Percentiles rank a stretch among this genome's conserved stretches.
Evolutionary conservation across 2,888 invertebrate species (phyloP).

Genomic region (Pardosa pseudoannulata): DNA sequence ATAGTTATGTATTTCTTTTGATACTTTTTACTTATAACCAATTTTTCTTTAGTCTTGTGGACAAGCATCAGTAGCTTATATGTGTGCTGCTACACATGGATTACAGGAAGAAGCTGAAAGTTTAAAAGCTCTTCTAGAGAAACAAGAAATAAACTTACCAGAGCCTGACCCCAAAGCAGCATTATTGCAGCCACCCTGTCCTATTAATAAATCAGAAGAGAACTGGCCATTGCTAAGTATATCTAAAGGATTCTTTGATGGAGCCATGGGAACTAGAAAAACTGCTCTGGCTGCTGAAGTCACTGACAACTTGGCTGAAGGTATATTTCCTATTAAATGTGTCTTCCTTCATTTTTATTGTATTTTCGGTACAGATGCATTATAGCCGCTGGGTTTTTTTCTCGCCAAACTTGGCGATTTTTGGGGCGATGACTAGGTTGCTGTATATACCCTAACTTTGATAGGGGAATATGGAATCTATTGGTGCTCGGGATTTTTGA

Average conservation of each 20-base stretch:
- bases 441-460: too few relatives aligned
- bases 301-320: constrained; percentile 78
- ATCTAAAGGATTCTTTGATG: constrained; percentile 84
- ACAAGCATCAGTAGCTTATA: constrained; percentile 85
- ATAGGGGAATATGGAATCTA: too few relatives aligned
- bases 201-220: constrained; percentile 91
- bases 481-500: too few relatives aligned
- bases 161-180: constrained; percentile 86
- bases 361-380: too few relatives aligned
- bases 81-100: constrained; percentile 96
- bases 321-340: too few relatives aligned
- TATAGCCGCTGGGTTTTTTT: too few relatives aligned
- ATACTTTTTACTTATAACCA: too few relatives aligned
- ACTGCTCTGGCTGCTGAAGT: constrained; percentile 81
- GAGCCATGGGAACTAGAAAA: constrained; percentile 80
- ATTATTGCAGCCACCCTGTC: constrained; percentile 90
- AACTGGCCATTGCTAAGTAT: constrained; percentile 98
- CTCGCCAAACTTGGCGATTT: too few relatives aligned
- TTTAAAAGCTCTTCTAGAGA: constrained; percentile 82
- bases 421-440: too few relatives aligned
- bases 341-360: too few relatives aligned
- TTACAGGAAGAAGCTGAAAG: constrained; percentile 87
- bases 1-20: too few relatives aligned
- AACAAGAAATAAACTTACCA: constrained; percentile 81
- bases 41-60: constrained; percentile 78